Percentiles rank a stretch among this genome's conserved stretches.
These are phyloP conservation scores for Rugalucina vietnamica DNA, from an alignment of 2,888 invertebrate genomes.

Conservation along the genomic window DNA sequence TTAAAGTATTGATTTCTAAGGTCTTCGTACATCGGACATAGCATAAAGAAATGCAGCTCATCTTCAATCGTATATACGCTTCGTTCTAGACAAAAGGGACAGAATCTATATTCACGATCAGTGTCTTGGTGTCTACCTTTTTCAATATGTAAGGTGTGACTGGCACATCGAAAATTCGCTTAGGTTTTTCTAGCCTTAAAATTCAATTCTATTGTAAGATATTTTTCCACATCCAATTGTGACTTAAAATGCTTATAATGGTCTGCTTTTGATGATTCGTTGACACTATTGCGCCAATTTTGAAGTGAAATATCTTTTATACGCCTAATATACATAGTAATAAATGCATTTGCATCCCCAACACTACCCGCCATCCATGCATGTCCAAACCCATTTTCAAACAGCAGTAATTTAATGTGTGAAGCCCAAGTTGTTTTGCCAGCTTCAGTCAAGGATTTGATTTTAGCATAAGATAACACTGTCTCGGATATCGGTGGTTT, in stretches of 20 bases:
- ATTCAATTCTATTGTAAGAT: conserved; percentile 9
- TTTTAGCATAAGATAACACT: conserved; percentile 28
- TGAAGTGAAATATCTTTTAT: conserved; percentile 32
- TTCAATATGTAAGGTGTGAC: not conserved
- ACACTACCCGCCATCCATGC: conserved; percentile 23
- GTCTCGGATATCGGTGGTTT: conserved; percentile 27
- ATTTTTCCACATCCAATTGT: conserved; percentile 11
- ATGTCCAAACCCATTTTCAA: conserved; percentile 33
- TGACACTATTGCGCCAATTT: not conserved
- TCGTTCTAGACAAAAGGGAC: not conserved
- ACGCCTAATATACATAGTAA: conserved; percentile 10
- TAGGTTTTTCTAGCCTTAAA: not conserved
- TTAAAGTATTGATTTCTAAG: not conserved
- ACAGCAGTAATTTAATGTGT: not conserved
- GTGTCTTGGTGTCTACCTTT: not conserved
- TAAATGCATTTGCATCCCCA: conserved; percentile 17
- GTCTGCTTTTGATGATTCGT: conserved; percentile 7
- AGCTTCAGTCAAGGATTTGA: conserved; percentile 12
- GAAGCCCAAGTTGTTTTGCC: conserved; percentile 3
- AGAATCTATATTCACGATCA: not conserved
- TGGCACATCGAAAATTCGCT: not conserved
- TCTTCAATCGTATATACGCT: not conserved
- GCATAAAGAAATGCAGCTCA: not conserved
- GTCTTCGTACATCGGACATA: not conserved
- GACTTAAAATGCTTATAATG: conserved; percentile 19